A percentile compares a stretch with the other conserved stretches of the same genome.
These are phyloP conservation scores for Drosophila multiciliata DNA, from an alignment of 2,888 invertebrate genomes.

Conservation along the genomic window DNA sequence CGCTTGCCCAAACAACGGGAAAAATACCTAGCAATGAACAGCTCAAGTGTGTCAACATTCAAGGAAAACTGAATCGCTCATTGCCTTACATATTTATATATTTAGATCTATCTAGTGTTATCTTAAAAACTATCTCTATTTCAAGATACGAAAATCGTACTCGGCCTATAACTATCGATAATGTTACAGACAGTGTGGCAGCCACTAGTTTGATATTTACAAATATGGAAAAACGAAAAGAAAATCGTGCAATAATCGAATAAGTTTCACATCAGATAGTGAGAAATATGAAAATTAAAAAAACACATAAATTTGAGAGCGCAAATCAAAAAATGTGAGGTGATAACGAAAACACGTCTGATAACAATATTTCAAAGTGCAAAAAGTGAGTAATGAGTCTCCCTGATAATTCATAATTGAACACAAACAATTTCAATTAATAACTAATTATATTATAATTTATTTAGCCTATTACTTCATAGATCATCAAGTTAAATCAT, in stretches of 20 bases:
- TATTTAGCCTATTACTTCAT: not conserved
- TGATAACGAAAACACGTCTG: slow-evolving; percentile 7
- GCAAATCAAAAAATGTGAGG: not conserved
- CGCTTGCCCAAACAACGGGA: slow-evolving; percentile 12
- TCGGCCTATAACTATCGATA: not conserved
- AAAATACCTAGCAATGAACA: slow-evolving; percentile 16
- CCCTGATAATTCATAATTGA: not conserved
- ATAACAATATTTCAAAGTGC: slow-evolving; percentile 4
- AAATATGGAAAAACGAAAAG: not conserved
- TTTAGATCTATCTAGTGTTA: slow-evolving; percentile 35
- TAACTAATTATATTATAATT: not conserved
- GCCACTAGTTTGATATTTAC: not conserved
- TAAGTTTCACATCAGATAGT: not conserved
- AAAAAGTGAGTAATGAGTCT: not conserved
- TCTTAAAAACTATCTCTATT: slow-evolving; percentile 5
- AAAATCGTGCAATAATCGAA: not conserved
- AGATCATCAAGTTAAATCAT: not conserved
- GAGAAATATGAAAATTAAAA: not conserved
- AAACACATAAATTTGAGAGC: not conserved
- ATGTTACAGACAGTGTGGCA: not conserved
- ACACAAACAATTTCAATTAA: not conserved
- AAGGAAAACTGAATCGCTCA: slow-evolving; percentile 40
- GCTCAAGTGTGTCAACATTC: slow-evolving; percentile 53
- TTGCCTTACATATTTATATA: slow-evolving; percentile 25
- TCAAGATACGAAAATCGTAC: slow-evolving; percentile 3